Conservation (phyloP, 2,888 invertebrate genomes). For the Ametastegia equiseti region DNA sequence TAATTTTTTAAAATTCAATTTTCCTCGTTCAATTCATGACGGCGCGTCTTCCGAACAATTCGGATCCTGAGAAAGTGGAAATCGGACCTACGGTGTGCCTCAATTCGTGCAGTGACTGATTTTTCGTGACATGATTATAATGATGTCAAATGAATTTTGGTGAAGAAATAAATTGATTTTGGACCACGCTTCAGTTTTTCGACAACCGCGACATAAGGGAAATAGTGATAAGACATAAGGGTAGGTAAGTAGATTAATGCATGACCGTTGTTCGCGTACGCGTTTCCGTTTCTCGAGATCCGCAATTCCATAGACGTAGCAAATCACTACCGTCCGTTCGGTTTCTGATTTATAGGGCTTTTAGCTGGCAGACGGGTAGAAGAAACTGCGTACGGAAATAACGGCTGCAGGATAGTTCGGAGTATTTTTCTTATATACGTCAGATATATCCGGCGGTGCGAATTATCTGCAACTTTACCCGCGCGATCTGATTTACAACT, state of each 20-base stretch:
- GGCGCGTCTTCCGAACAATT: no score
- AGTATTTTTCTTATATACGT: slow-evolving; percentile 7
- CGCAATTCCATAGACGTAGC: slow-evolving; percentile 62
- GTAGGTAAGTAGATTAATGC: slow-evolving; percentile 9
- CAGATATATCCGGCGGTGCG: neutral
- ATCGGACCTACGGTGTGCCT: no score
- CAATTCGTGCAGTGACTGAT: no score
- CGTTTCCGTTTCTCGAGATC: slow-evolving; percentile 19
- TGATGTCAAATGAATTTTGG: no score
- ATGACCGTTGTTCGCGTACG: neutral
- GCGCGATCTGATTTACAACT: neutral
- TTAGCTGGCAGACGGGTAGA: slow-evolving; percentile 66
- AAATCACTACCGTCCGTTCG: slow-evolving; percentile 67
- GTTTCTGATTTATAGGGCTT: slow-evolving; percentile 75
- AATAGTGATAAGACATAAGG: neutral
- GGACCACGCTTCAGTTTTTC: no score
- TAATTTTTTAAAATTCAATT: no score
- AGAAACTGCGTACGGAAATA: slow-evolving; percentile 22
- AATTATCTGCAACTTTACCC: neutral
- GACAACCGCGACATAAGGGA: neutral
- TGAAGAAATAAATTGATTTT: no score
- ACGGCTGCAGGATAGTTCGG: neutral
- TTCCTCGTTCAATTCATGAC: no score
- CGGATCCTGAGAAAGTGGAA: no score
- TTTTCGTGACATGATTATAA: no score